Evolutionary conservation across 1,140 invertebrate species (phyloP).

Genomic region (Nasonia giraulti): DNA sequence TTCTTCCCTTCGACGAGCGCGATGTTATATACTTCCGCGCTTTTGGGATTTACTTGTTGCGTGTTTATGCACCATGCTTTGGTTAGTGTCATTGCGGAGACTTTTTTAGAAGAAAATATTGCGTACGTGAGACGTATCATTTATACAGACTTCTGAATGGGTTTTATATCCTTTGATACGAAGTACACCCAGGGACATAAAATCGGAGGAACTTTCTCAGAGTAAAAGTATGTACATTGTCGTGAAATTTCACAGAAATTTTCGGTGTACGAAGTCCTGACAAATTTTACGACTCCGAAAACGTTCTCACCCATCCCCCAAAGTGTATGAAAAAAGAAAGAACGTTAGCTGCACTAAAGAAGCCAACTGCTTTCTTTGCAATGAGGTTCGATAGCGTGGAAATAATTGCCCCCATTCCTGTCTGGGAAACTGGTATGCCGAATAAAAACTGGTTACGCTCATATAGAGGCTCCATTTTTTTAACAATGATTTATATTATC

Average conservation of each 20-base stretch:
- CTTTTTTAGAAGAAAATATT: neutral
- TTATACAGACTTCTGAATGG: neutral
- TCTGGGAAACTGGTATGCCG: neutral
- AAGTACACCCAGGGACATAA: neutral
- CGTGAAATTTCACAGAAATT: neutral
- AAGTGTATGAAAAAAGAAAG: neutral
- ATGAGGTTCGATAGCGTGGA: slow-evolving; percentile 11
- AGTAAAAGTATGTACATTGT: neutral
- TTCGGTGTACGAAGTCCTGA: neutral
- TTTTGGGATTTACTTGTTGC: neutral
- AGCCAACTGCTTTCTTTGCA: neutral
- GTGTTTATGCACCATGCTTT: neutral
- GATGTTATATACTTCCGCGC: neutral
- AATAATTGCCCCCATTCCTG: neutral
- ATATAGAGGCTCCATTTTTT: no score
- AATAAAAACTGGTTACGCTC: neutral
- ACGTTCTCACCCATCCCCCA: slow-evolving; percentile 13
- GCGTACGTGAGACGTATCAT: neutral
- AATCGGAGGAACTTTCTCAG: neutral
- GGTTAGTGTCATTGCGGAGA: neutral
- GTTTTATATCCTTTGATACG: neutral
- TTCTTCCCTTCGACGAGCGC: neutral
- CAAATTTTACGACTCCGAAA: slow-evolving; percentile 20
- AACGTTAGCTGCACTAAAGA: neutral
- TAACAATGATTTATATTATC: no score